Conservation (phyloP, 2,888 invertebrate genomes). For the Cerceris rybyensis region DNA sequence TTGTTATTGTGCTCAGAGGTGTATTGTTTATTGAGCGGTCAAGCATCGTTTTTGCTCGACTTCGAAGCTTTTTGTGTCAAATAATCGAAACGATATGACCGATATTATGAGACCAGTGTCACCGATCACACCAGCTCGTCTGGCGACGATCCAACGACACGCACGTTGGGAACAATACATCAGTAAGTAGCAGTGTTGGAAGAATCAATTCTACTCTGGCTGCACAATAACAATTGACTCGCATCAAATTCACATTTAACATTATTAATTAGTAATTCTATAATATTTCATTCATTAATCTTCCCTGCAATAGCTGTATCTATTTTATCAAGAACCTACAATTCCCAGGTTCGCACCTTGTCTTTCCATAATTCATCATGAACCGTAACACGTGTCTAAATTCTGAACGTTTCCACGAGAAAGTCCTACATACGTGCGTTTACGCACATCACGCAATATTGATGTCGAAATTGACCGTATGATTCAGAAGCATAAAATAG, state of each 20-base stretch:
- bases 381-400: background rate
- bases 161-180: slow-evolving; percentile 75
- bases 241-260: background rate
- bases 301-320: background rate
- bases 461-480: slow-evolving; percentile 49
- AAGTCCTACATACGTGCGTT: slow-evolving; percentile 15
- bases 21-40: background rate
- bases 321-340: too few relatives aligned
- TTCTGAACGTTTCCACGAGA: slow-evolving; percentile 3
- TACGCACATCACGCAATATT: slow-evolving; percentile 46
- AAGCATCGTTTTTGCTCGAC: background rate
- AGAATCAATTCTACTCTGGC: background rate
- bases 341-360: background rate
- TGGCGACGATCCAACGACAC: slow-evolving; percentile 75
- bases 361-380: background rate
- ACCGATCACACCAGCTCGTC: slow-evolving; percentile 70
- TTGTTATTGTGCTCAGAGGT: background rate
- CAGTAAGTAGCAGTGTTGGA: slow-evolving; percentile 71
- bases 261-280: background rate
- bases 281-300: background rate
- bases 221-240: background rate
- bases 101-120: slow-evolving; percentile 69
- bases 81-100: slow-evolving; percentile 63
- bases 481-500: slow-evolving; percentile 68
- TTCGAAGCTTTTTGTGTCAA: slow-evolving; percentile 14